A percentile compares a stretch with the other conserved stretches of the same genome.
These are phyloP conservation scores for Dicerorhinus sumatrensis DNA, from an alignment of 2,113 vertebrate genomes.

Conservation along the genomic window DNA sequence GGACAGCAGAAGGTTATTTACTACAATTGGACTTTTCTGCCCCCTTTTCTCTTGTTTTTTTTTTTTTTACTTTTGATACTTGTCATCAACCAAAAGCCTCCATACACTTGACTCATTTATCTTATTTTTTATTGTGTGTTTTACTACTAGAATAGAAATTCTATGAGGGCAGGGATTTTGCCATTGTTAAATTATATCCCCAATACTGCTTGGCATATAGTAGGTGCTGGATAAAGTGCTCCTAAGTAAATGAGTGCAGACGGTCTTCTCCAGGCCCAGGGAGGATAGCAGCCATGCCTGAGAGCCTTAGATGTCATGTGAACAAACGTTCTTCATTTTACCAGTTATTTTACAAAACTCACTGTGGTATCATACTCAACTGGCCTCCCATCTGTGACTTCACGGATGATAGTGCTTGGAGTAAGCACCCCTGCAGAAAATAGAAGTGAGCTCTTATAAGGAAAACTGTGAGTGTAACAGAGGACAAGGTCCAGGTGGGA, in stretches of 20 bases:
- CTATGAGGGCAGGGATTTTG: not conserved
- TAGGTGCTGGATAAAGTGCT: not conserved
- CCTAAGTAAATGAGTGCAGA: too few species aligned
- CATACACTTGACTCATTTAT: not conserved
- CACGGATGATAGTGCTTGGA: not conserved
- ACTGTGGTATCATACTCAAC: not conserved
- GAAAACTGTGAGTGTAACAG: not conserved
- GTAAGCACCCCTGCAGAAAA: not conserved
- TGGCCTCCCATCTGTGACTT: not conserved
- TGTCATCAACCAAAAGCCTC: not conserved
- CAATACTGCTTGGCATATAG: not conserved
- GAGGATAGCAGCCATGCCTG: accelerated
- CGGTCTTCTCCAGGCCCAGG: not conserved
- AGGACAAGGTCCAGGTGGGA: not conserved
- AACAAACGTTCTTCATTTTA: not conserved
- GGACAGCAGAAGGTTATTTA: not conserved
- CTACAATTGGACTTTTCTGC: not conserved
- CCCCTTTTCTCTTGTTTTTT: not conserved
- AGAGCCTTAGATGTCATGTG: too few species aligned
- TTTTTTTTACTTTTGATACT: not conserved
- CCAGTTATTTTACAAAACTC: not conserved
- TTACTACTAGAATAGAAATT: not conserved
- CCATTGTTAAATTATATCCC: not conserved
- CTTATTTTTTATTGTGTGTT: not conserved
- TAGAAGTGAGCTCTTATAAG: not conserved